phyloP scores from a whole-genome alignment of 2,797 vertebrate species.

The Microchirus variegatus region DNA sequence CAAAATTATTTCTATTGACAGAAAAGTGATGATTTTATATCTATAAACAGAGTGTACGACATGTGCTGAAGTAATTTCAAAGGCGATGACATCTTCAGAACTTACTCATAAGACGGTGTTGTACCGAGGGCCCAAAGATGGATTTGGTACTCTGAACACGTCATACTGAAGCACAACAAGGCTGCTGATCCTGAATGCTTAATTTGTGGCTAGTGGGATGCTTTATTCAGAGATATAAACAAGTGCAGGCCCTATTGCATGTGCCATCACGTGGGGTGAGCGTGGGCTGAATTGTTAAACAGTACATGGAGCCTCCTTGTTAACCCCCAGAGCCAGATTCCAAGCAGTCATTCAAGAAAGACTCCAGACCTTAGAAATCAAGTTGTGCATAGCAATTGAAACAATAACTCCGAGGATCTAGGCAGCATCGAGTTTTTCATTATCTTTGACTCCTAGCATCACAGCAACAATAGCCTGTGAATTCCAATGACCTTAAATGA shows the following conservation, averaged over 20 bases:
- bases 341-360: constrained; percentile 72
- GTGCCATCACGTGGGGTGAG: constrained; percentile 67
- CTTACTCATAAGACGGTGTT: constrained; percentile 67
- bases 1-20: background rate
- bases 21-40: constrained; percentile 1
- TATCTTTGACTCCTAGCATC: constrained; percentile 53
- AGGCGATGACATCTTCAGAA: constrained; percentile 58
- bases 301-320: constrained; percentile 72
- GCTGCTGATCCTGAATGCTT: constrained; percentile 79
- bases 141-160: constrained; percentile 77
- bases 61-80: constrained; percentile 57
- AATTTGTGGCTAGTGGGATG: constrained; percentile 81
- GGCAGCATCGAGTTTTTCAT: constrained; percentile 57
- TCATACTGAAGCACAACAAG: constrained; percentile 78
- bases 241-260: constrained; percentile 78
- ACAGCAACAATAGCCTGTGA: constrained; percentile 24
- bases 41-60: constrained; percentile 34
- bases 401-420: constrained; percentile 65
- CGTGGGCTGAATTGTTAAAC: constrained; percentile 78
- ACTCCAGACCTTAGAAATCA: constrained; percentile 71
- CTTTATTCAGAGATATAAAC: constrained; percentile 80
- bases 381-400: constrained; percentile 75
- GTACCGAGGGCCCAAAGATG: constrained; percentile 58
- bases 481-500: constrained; percentile 41
- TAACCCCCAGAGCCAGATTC: constrained; percentile 78